Percentiles rank a stretch among this genome's conserved stretches.
Conservation (phyloP, 2,113 vertebrate genomes). For the Cygnus buccinator region DNA sequence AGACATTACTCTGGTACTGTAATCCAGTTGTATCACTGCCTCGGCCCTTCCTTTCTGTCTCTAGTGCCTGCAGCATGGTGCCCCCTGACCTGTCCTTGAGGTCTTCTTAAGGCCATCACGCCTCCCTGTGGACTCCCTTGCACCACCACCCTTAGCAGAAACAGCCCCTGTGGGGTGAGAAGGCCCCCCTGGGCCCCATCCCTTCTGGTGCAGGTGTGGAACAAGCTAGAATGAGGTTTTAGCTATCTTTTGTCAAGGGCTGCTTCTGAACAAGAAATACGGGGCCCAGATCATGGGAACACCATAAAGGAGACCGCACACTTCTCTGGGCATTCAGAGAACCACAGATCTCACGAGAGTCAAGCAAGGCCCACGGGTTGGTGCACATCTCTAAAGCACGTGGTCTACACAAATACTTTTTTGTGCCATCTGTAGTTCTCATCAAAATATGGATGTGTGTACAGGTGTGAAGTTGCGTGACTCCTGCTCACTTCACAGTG, state of each 20-base stretch:
- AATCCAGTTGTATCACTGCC: background rate
- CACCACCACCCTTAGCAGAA: background rate
- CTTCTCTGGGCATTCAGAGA: background rate
- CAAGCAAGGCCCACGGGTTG: background rate
- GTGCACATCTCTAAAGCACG: background rate
- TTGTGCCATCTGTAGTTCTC: background rate
- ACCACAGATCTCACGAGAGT: background rate
- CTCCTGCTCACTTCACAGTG: background rate
- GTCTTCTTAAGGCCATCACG: background rate
- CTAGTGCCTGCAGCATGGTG: background rate
- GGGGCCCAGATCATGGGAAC: background rate
- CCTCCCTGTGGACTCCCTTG: background rate
- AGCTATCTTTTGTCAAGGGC: background rate
- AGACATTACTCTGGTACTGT: background rate
- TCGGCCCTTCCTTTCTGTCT: background rate
- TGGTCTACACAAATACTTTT: background rate
- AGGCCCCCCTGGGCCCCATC: background rate
- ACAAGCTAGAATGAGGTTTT: background rate
- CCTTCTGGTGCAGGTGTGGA: background rate
- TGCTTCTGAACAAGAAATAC: background rate
- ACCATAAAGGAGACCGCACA: background rate
- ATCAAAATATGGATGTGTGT: background rate
- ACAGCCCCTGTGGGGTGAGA: background rate
- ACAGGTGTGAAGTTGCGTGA: background rate
- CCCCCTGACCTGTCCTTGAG: background rate